A percentile compares a stretch with the other conserved stretches of the same genome.
phyloP scores from a whole-genome alignment of 2,888 invertebrate species.

The Melinaea marsaeus region DNA sequence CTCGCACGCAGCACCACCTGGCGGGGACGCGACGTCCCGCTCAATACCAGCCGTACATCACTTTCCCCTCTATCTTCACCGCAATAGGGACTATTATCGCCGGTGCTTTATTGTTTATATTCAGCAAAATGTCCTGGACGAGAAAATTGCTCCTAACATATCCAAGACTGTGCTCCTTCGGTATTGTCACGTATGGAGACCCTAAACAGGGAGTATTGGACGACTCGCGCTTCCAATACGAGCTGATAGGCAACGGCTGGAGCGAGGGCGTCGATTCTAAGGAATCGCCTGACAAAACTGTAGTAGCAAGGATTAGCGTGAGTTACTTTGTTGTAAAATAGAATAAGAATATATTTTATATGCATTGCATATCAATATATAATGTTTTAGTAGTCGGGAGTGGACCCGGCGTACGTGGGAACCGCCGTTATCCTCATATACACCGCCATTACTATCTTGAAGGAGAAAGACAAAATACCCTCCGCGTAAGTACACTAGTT shows the following conservation, averaged over 20 bases:
- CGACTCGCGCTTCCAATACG: conserved; percentile 80
- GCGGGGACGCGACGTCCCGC: conserved; percentile 84
- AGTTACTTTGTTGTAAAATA: conserved; percentile 10
- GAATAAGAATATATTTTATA: conserved; percentile 4
- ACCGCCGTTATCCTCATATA: conserved; percentile 86
- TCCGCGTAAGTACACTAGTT: conserved; percentile 38
- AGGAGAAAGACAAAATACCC: conserved; percentile 87
- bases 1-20: conserved; percentile 87
- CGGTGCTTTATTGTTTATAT: conserved; percentile 65
- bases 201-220: conserved; percentile 80
- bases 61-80: conserved; percentile 60
- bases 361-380: neutral
- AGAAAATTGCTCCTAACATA: conserved; percentile 45
- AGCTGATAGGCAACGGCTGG: conserved; percentile 90
- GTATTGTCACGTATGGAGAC: conserved; percentile 82
- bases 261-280: conserved; percentile 68
- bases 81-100: conserved; percentile 64
- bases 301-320: conserved; percentile 65
- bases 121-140: conserved; percentile 42
- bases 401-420: conserved; percentile 90
- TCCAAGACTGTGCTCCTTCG: conserved; percentile 81
- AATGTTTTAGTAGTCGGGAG: conserved; percentile 68
- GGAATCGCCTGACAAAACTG: conserved; percentile 78
- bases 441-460: conserved; percentile 84
- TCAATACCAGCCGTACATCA: conserved; percentile 86